Conservation (phyloP, 2,888 invertebrate genomes). For the Synanthedon tipuliformis region DNA sequence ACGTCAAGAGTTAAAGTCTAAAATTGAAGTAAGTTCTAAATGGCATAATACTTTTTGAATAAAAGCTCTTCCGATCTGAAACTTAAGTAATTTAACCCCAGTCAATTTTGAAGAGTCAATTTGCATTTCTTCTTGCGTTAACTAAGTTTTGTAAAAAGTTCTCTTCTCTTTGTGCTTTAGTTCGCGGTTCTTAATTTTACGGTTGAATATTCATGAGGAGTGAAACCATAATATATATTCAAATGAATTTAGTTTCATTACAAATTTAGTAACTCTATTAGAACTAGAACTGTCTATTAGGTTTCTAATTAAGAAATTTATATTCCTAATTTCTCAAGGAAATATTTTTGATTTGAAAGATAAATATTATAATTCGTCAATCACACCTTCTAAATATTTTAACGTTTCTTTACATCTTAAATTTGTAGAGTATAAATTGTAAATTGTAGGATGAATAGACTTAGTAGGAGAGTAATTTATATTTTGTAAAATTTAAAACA, state of each 20-base stretch:
- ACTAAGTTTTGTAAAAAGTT: slow-evolving; percentile 20
- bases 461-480: too few relatives aligned
- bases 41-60: slow-evolving; percentile 8
- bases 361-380: background rate
- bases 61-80: slow-evolving; percentile 18
- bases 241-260: too few relatives aligned
- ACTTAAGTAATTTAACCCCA: slow-evolving; percentile 40
- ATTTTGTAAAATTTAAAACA: too few relatives aligned
- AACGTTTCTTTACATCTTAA: too few relatives aligned
- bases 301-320: too few relatives aligned
- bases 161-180: slow-evolving; percentile 4
- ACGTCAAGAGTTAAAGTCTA: slow-evolving; percentile 11
- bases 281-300: too few relatives aligned
- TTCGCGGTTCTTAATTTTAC: background rate
- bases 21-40: slow-evolving; percentile 2
- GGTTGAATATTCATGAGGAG: slow-evolving; percentile 1
- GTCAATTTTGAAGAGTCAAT: slow-evolving; percentile 49
- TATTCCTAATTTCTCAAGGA: background rate
- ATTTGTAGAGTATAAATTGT: too few relatives aligned
- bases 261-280: too few relatives aligned
- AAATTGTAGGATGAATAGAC: too few relatives aligned
- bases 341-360: background rate
- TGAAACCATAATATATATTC: too few relatives aligned
- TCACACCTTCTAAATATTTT: too few relatives aligned
- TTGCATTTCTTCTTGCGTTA: slow-evolving; percentile 49